phyloP scores from a whole-genome alignment of 2,113 vertebrate species.

The Podocnemis expansa region DNA sequence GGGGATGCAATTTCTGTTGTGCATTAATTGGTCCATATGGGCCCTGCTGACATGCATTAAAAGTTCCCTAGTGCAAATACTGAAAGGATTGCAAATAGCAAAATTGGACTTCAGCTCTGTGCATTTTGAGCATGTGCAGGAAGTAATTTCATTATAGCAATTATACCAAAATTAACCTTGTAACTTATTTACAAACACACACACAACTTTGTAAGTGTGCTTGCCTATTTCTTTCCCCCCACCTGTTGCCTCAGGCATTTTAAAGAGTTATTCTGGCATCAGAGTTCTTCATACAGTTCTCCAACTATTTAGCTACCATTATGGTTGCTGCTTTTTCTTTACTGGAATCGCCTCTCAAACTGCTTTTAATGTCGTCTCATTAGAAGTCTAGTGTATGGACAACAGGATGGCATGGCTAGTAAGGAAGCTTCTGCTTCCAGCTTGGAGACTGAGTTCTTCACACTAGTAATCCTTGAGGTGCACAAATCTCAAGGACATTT shows the following conservation, averaged over 20 bases:
- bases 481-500: not conserved
- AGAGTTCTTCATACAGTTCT: not conserved
- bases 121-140: not conserved
- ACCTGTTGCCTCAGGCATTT: not conserved
- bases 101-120: not conserved
- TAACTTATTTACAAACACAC: not conserved
- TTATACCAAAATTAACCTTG: not conserved
- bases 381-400: not conserved
- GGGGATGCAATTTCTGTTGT: not conserved
- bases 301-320: not conserved
- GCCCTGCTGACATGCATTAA: not conserved
- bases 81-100: not conserved
- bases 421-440: not conserved
- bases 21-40: not conserved
- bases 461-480: not conserved
- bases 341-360: not conserved
- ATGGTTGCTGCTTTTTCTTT: not conserved
- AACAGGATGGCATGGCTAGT: not conserved
- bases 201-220: not conserved
- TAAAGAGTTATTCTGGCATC: not conserved
- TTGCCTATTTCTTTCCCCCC: not conserved
- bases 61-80: not conserved
- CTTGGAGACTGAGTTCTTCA: not conserved
- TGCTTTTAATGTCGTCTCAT: not conserved
- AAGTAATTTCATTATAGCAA: conserved; percentile 1